Conservation (phyloP, 2,797 vertebrate genomes). For the Oreortyx pictus region DNA sequence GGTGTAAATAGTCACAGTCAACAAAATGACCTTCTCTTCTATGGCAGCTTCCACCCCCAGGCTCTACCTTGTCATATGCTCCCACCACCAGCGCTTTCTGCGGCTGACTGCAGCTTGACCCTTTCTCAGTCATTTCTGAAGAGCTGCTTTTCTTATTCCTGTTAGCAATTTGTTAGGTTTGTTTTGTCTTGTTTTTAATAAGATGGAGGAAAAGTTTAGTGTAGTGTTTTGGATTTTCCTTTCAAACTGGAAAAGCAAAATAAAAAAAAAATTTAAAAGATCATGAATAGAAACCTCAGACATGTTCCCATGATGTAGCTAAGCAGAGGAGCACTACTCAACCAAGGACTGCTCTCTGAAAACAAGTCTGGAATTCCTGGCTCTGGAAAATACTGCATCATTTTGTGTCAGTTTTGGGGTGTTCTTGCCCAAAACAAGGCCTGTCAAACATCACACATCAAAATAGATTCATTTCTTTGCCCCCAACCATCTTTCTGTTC, state of each 20-base stretch:
- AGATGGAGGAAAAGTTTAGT: background rate
- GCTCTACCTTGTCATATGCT: background rate
- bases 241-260: background rate
- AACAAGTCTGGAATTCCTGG: background rate
- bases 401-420: background rate
- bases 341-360: background rate
- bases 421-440: background rate
- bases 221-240: background rate
- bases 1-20: background rate
- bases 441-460: background rate
- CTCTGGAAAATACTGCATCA: background rate
- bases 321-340: background rate
- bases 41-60: constrained; percentile 18
- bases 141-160: background rate
- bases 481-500: background rate
- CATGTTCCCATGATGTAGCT: background rate
- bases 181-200: background rate
- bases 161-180: background rate
- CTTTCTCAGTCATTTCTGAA: background rate
- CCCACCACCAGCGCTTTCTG: background rate
- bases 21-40: constrained; percentile 23
- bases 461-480: background rate
- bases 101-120: background rate
- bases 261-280: accelerated
- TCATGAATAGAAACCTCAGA: background rate